Percentiles rank a stretch among this genome's conserved stretches.
Conservation (phyloP, 2,797 vertebrate species). For the Thalassophryne amazonica region DNA sequence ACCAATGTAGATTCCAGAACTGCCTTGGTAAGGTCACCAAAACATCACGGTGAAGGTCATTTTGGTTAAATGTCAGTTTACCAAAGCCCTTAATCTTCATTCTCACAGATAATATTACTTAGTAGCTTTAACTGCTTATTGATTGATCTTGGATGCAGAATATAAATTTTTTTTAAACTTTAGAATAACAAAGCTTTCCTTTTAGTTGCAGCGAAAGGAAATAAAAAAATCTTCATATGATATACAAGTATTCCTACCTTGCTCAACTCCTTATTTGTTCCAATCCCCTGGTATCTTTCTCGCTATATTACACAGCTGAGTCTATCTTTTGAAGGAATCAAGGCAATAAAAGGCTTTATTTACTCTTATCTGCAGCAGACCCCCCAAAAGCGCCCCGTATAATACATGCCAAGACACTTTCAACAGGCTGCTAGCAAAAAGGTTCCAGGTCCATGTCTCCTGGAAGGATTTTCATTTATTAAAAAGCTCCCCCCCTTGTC, state of each 20-base stretch:
- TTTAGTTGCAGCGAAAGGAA: too few relatives aligned
- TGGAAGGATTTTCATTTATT: conserved; percentile 60
- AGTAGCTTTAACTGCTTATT: too few relatives aligned
- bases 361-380: conserved; percentile 59
- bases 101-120: too few relatives aligned
- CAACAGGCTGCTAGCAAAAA: conserved; percentile 26
- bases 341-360: conserved; percentile 77
- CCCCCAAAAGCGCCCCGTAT: conserved; percentile 29
- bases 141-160: too few relatives aligned
- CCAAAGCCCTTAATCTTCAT: too few relatives aligned
- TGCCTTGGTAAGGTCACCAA: too few relatives aligned
- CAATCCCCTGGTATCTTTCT: conserved; percentile 40
- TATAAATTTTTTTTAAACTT: too few relatives aligned
- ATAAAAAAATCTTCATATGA: conserved; percentile 8
- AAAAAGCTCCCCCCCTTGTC: conserved; percentile 60
- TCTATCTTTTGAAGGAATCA: conserved; percentile 65
- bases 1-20: too few relatives aligned
- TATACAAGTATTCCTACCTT: conserved; percentile 25
- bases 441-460: conserved; percentile 27
- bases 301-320: conserved; percentile 65
- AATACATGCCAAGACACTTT: conserved; percentile 41
- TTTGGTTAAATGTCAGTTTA: too few relatives aligned
- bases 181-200: too few relatives aligned
- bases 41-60: too few relatives aligned
- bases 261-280: conserved; percentile 37